phyloP scores from a whole-genome alignment of 2,888 invertebrate species.

The Pandemis cinnamomeana region DNA sequence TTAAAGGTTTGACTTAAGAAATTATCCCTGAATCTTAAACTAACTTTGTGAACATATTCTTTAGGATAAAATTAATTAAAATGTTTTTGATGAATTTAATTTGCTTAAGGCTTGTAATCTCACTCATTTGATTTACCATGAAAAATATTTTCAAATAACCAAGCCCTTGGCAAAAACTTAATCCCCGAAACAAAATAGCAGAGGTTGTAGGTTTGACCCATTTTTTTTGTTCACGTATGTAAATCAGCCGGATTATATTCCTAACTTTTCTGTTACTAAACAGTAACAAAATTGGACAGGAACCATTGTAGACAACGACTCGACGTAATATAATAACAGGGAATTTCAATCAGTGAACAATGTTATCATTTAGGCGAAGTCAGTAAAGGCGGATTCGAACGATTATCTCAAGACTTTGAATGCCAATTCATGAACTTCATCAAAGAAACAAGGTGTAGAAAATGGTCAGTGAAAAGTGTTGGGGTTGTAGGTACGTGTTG shows the following conservation, averaged over 20 bases:
- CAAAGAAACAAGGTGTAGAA: not conserved
- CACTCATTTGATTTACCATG: too few species aligned
- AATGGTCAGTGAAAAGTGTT: not conserved
- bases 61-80: not conserved
- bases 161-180: too few species aligned
- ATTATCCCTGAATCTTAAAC: not conserved
- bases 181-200: too few species aligned
- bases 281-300: slow-evolving; percentile 13
- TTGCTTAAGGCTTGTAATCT: not conserved
- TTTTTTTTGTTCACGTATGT: not conserved
- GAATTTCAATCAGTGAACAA: slow-evolving; percentile 24
- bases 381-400: slow-evolving; percentile 14
- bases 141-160: too few species aligned
- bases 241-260: not conserved
- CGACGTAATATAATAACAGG: slow-evolving; percentile 17
- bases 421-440: not conserved
- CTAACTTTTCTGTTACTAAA: slow-evolving; percentile 15
- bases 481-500: not conserved
- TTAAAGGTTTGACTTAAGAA: not conserved
- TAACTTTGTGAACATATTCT: slow-evolving; percentile 10
- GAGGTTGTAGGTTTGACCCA: not conserved
- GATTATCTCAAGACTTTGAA: not conserved
- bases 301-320: slow-evolving; percentile 6
- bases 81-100: not conserved
- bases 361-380: slow-evolving; percentile 23